Evolutionary conservation across 2,113 vertebrate species (phyloP), one percentile per base, ranked within the genome.

Genomic region (Brachypodius melanocephalos): DNA sequence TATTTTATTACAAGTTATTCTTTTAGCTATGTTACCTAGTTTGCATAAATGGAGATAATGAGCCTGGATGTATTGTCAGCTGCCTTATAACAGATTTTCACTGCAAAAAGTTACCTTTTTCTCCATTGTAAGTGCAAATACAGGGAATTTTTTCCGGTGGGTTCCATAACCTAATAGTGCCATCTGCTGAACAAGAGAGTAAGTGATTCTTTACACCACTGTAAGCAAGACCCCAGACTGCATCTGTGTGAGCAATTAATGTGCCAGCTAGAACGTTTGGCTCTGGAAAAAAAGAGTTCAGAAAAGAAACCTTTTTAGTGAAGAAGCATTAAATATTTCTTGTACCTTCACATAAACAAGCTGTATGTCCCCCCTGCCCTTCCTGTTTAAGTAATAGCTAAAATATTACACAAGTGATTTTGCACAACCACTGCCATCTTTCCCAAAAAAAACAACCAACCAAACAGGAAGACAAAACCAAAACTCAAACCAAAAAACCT

Each of bases 161-260:
- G 97, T 98, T 99, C 99, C 99, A 99, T 92, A 99, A 98, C 85
- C 99, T 99, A 96, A 99, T 97, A 77, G 98, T 99, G 96, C 99
- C 99, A 88, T 99, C 99, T 85, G 99, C 99, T 63, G 99, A 99
- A 96, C 99, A 99, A 94, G 99, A 99, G 38, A 99, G 98, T 96
- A 99, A 99, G 19, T 99, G 98, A 97, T 98, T 99, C 98, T 99
- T 99, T 97, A 99, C 98, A 91, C 98, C 98, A 38, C 99, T 99
- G 97, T 99, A 99, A 48, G 99, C 98, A 97, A 99, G 97, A 95
- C 98, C 98, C 99, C 99, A 99, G 96, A 99, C 99, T 31, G 99
- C 99, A 95, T 99, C 99, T 57, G 98, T 98, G 97, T 99, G 99
- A 59, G 98, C 99, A 96, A 97, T 59, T 98, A 99, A 98, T 86